Percentiles rank a stretch among this genome's conserved stretches.
These are phyloP conservation scores for Columba janthina DNA, from an alignment of 2,113 vertebrate species.

Conservation along the genomic window DNA sequence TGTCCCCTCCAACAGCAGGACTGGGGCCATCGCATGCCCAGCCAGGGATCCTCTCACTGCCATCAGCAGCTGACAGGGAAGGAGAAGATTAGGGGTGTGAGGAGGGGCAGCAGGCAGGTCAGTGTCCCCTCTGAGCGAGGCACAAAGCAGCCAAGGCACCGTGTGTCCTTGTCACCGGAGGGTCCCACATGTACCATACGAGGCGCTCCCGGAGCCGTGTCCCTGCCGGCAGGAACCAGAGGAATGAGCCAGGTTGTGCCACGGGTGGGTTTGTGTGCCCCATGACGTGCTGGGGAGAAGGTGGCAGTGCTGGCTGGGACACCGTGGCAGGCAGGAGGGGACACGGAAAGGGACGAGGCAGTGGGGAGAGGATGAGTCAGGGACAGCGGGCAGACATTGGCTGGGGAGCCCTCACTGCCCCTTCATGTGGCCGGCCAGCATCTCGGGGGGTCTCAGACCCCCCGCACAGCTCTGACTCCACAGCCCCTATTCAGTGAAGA, in stretches of 20 bases:
- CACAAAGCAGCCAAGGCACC: not conserved
- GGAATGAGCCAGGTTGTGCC: not conserved
- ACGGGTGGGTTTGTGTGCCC: accelerated
- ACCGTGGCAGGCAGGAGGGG: not conserved
- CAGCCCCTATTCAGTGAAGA: not conserved
- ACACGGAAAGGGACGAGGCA: not conserved
- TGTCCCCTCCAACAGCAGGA: not conserved
- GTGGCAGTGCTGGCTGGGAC: not conserved
- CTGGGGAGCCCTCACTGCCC: not conserved
- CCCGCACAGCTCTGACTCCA: not conserved
- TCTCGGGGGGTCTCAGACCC: not conserved
- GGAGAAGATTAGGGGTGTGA: not conserved
- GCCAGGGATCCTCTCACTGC: not conserved
- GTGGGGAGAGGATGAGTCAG: not conserved
- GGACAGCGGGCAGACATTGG: not conserved
- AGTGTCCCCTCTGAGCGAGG: not conserved
- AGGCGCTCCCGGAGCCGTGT: not conserved
- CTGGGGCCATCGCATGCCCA: not conserved
- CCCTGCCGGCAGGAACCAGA: not conserved
- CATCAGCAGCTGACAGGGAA: not conserved
- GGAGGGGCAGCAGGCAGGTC: not conserved
- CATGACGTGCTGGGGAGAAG: accelerated
- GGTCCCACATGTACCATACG: not conserved
- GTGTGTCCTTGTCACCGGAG: accelerated
- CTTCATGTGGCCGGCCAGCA: accelerated